Base-by-base conservation (phyloP, 2,888 invertebrate genomes). In the Thymelicus acteon region DNA sequence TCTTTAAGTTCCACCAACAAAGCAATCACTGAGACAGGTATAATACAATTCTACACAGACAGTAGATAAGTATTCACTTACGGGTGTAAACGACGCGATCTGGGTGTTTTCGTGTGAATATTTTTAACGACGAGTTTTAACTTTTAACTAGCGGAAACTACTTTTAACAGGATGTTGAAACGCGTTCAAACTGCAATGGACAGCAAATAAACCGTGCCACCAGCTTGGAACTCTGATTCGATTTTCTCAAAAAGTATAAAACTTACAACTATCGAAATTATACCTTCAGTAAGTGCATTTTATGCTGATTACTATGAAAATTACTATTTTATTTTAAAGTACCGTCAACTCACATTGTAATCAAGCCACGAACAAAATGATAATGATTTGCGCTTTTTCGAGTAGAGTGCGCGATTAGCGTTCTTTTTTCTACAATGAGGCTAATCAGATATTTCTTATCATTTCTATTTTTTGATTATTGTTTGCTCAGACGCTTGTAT, bases 211-310 rank as follows among this genome's bases (percentile, higher is more conserved):
- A 70, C 64, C 70, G 57, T 40, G 63, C 64, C 57, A 63, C 57
- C 37, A 49, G 62, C 37, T 62, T 69, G 52, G 31, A 57, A 69
- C 62, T 64, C 64, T 40, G 7, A 64, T 40, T n/a, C 64, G 49
- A 70, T 64, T 67, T 67, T 62, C 63, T 72, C 63, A 70, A 61
- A 71, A 71, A 68, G 66, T 68, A 63, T 65, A 64, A 65, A 72
- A 72, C 66, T 60, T 71, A 68, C 54, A 69, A 60, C 49, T 65
- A 58, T 62, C 39, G 64, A 49, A 54, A 52, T 49, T 48, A 60
- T 64, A 64, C 64, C 60, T 19, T 19, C 60, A 64, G 52, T 49
- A 64, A 61, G 49, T 60, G 70, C 47, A 19, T 64, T 70, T 70
- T 19, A 70, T 60, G 60, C 19, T 44, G 44, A 54, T 19, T 19